phyloP scores from a whole-genome alignment of 2,888 invertebrate genomes.

The Catocala nupta region DNA sequence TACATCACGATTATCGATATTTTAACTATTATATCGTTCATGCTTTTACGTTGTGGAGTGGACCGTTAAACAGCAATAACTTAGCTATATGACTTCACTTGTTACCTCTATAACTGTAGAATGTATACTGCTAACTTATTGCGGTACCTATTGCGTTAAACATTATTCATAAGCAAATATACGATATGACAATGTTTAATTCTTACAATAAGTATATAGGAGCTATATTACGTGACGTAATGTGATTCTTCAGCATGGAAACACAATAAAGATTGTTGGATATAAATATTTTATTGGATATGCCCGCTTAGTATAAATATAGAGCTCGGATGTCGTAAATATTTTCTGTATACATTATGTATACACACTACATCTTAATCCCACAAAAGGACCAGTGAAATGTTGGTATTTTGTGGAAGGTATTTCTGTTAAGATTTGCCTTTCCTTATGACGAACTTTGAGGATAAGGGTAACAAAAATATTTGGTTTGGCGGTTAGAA shows the following conservation, averaged over 20 bases:
- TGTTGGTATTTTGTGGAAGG: constrained; percentile 14
- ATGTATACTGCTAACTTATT: no score
- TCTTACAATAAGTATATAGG: constrained; percentile 18
- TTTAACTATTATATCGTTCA: constrained; percentile 39
- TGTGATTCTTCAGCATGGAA: constrained; percentile 33
- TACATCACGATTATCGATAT: constrained; percentile 65
- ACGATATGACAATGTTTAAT: constrained; percentile 11
- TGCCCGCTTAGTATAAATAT: constrained; percentile 35
- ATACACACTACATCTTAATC: constrained; percentile 34
- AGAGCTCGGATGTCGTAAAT: constrained; percentile 30
- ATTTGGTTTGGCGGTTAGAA: background rate
- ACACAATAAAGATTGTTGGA: constrained; percentile 39
- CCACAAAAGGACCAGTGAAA: constrained; percentile 29
- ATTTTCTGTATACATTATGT: constrained; percentile 30
- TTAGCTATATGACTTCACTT: background rate
- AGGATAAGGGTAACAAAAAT: constrained; percentile 9
- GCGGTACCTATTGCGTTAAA: no score
- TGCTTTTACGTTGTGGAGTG: constrained; percentile 19
- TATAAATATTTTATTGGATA: constrained; percentile 49
- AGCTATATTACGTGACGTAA: constrained; percentile 23
- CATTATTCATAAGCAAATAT: no score
- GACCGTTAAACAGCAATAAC: constrained; percentile 7
- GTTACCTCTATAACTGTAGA: no score
- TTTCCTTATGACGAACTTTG: constrained; percentile 14
- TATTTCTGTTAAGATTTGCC: constrained; percentile 18